Conservation (phyloP, 1,140 invertebrate species). For the Drosophila ogumai region DNA sequence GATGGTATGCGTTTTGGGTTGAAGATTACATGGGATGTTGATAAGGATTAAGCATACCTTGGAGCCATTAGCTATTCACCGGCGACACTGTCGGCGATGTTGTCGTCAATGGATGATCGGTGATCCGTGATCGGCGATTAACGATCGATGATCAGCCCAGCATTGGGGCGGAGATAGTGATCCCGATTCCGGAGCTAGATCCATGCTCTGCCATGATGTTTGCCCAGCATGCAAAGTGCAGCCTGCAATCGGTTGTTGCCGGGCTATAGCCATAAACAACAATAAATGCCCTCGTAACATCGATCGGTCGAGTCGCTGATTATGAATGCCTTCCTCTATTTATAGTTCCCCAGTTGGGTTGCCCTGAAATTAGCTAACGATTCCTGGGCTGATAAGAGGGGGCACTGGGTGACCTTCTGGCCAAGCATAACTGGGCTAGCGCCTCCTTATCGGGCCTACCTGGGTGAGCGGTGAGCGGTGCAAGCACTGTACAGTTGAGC, state of each 20-base stretch:
- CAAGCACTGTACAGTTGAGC: conserved; percentile 43
- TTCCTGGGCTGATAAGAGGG: conserved; percentile 22
- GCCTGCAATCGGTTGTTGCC: conserved; percentile 30
- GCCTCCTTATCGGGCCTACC: conserved; percentile 25
- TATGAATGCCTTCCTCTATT: conserved; percentile 43
- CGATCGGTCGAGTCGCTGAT: conserved; percentile 21
- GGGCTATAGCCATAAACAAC: conserved; percentile 33
- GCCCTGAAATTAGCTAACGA: conserved; percentile 40
- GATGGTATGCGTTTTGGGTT: conserved; percentile 32
- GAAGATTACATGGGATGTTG: conserved; percentile 47
- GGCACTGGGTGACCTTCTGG: conserved; percentile 47
- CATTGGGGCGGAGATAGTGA: conserved; percentile 26
- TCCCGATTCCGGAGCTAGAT: not conserved
- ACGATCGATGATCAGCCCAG: conserved; percentile 26
- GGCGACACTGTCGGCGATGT: conserved; percentile 43
- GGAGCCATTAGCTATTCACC: conserved; percentile 37
- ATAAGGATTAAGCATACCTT: conserved; percentile 42
- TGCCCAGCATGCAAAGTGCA: conserved; percentile 49
- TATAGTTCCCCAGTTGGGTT: conserved; percentile 34
- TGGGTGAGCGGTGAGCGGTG: not conserved
- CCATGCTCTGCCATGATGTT: conserved; percentile 47
- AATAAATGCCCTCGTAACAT: conserved; percentile 55
- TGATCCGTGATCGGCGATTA: conserved; percentile 26
- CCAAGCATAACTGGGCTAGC: conserved; percentile 30
- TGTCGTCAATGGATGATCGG: conserved; percentile 44